These are phyloP conservation scores for Parnassius mnemosyne DNA, from an alignment of 2,888 invertebrate species.

Conservation along the genomic window DNA sequence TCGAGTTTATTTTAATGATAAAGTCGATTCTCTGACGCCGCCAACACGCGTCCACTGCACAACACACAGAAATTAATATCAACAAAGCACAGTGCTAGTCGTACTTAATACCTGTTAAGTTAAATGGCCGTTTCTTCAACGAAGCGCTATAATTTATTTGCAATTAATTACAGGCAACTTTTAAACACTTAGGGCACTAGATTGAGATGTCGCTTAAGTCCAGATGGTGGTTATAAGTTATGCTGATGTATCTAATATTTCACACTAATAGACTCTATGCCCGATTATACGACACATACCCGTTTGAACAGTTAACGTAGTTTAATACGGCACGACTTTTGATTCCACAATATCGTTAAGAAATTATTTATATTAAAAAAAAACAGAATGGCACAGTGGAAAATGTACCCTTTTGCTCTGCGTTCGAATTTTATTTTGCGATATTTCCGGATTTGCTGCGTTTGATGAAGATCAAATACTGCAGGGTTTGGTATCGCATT, in stretches of 20 bases:
- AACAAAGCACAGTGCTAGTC: neutral
- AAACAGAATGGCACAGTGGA: too few species aligned
- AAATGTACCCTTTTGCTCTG: too few species aligned
- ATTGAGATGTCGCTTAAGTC: constrained; percentile 51
- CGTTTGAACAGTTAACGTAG: constrained; percentile 35
- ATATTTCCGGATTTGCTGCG: too few species aligned
- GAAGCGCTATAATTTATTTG: constrained; percentile 23
- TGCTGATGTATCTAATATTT: constrained; percentile 64
- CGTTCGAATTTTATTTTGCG: too few species aligned
- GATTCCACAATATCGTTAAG: too few species aligned
- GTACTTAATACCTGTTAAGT: constrained; percentile 1
- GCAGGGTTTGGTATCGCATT: too few species aligned
- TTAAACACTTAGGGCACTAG: constrained; percentile 31
- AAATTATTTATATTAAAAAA: too few species aligned
- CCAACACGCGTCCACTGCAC: too few species aligned
- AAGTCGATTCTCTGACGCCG: too few species aligned
- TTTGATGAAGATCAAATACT: too few species aligned
- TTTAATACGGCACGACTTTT: constrained; percentile 11
- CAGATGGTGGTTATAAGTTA: constrained; percentile 54
- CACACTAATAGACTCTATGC: constrained; percentile 59
- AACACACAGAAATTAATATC: neutral
- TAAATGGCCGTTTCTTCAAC: constrained; percentile 12
- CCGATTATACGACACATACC: constrained; percentile 44
- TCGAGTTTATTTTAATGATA: too few species aligned
- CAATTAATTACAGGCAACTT: constrained; percentile 30